phyloP scores from a whole-genome alignment of 2,888 invertebrate genomes.

The Hermaeophaga mercurialis region DNA sequence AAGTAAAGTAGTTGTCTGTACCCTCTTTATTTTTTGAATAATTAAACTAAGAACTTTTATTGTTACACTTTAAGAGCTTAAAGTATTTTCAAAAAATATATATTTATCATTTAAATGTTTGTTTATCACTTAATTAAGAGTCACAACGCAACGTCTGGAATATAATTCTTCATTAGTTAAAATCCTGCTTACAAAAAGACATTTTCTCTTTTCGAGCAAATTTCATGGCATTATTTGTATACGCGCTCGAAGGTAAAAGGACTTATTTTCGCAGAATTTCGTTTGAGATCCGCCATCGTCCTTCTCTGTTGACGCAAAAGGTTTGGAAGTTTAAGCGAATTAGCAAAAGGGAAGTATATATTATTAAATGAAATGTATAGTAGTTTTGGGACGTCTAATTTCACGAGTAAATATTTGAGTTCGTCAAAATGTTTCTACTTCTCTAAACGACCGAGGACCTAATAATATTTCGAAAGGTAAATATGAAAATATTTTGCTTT shows the following conservation, averaged over 20 bases:
- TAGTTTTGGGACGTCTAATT: slow-evolving; percentile 28
- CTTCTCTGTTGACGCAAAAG: slow-evolving; percentile 20
- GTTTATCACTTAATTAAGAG: too few species aligned
- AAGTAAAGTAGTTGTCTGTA: too few species aligned
- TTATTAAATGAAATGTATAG: slow-evolving; percentile 30
- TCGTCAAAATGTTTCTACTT: slow-evolving; percentile 23
- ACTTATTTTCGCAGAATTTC: neutral
- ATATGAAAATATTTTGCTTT: slow-evolving; percentile 45
- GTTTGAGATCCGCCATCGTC: slow-evolving; percentile 1
- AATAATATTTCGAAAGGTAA: slow-evolving; percentile 39
- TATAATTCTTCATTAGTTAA: too few species aligned
- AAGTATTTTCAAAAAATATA: too few species aligned
- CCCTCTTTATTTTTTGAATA: too few species aligned
- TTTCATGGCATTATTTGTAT: neutral
- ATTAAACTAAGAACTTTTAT: too few species aligned
- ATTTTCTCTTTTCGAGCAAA: too few species aligned
- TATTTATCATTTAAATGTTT: too few species aligned
- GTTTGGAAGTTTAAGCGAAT: slow-evolving; percentile 26
- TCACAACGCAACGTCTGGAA: too few species aligned
- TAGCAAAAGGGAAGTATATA: slow-evolving; percentile 24
- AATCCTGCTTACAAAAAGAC: too few species aligned
- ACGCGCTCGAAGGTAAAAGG: slow-evolving; percentile 2
- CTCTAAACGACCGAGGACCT: slow-evolving; percentile 15
- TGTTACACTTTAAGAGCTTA: too few species aligned
- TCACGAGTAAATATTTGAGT: slow-evolving; percentile 28